A percentile compares a stretch with the other conserved stretches of the same genome.
Conservation (phyloP, 2,113 vertebrate genomes). For the Megalops atlanticus region DNA sequence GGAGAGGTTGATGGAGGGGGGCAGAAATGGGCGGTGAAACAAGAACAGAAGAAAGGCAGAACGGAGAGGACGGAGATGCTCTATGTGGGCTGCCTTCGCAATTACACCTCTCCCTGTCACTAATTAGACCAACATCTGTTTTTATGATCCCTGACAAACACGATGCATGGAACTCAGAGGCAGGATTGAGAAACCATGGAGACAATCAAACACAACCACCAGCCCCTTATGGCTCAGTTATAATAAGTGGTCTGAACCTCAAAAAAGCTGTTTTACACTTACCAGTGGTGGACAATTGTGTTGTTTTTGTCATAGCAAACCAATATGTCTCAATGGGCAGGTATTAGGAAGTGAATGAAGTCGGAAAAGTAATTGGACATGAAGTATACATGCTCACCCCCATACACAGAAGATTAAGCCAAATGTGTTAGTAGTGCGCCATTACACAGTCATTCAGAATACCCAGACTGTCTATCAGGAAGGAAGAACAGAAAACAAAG, state of each 20-base stretch:
- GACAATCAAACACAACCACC: too few relatives aligned
- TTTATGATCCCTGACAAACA: too few relatives aligned
- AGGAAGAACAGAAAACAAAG: constrained; percentile 14
- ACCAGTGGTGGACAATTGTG: too few relatives aligned
- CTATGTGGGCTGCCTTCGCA: constrained; percentile 50
- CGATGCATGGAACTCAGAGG: too few relatives aligned
- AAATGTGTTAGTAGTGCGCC: not conserved
- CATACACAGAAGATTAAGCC: not conserved
- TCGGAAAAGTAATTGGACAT: not conserved
- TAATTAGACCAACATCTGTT: too few relatives aligned
- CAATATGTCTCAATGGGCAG: too few relatives aligned
- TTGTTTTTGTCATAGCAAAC: too few relatives aligned
- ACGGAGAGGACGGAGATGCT: constrained; percentile 41
- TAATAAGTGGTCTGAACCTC: too few relatives aligned
- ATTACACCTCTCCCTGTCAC: constrained; percentile 67
- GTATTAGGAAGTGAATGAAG: too few relatives aligned
- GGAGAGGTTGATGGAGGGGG: not conserved
- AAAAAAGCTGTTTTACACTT: too few relatives aligned
- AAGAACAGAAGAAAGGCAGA: constrained; percentile 57
- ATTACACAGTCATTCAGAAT: not conserved
- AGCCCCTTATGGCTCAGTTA: too few relatives aligned
- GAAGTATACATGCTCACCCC: not conserved
- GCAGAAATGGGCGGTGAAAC: constrained; percentile 71
- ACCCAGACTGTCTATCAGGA: constrained; percentile 1
- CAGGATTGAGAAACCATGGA: constrained; percentile 20